These are phyloP conservation scores for Augiades crinisus DNA, from an alignment of 2,888 invertebrate genomes.

Conservation along the genomic window DNA sequence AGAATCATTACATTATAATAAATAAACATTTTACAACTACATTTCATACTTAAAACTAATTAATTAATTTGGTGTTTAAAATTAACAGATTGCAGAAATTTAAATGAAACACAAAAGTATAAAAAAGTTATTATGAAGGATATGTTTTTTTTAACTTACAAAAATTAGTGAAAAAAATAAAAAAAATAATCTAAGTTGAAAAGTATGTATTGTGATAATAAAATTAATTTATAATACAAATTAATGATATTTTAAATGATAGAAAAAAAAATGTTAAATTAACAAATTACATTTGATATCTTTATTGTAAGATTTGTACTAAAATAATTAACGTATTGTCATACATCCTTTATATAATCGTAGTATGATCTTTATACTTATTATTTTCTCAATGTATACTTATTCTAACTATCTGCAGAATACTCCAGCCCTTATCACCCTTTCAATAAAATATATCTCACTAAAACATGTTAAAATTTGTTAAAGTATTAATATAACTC, in stretches of 20 bases:
- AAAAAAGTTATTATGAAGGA: not conserved
- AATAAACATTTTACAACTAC: conserved; percentile 25
- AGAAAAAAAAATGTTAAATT: not conserved
- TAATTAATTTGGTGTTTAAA: conserved; percentile 37
- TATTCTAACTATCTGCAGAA: not conserved
- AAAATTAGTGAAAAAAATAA: not conserved
- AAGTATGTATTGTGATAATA: not conserved
- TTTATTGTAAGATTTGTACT: conserved; percentile 36
- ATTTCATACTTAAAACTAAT: conserved; percentile 31
- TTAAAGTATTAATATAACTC: not conserved
- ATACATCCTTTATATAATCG: not conserved
- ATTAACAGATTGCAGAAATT: conserved; percentile 5
- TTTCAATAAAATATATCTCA: not conserved
- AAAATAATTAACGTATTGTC: conserved; percentile 25
- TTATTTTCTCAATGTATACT: not conserved
- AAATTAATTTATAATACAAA: too few relatives aligned
- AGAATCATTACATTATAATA: conserved; percentile 23
- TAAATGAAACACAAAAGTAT: not conserved
- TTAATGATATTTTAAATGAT: too few relatives aligned
- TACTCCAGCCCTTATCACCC: not conserved
- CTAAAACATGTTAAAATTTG: not conserved
- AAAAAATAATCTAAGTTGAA: not conserved
- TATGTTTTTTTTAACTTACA: not conserved
- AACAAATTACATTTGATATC: not conserved
- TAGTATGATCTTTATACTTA: not conserved